Base-by-base conservation (phyloP, 2,797 vertebrate species). In the Sebastes flavidus region DNA sequence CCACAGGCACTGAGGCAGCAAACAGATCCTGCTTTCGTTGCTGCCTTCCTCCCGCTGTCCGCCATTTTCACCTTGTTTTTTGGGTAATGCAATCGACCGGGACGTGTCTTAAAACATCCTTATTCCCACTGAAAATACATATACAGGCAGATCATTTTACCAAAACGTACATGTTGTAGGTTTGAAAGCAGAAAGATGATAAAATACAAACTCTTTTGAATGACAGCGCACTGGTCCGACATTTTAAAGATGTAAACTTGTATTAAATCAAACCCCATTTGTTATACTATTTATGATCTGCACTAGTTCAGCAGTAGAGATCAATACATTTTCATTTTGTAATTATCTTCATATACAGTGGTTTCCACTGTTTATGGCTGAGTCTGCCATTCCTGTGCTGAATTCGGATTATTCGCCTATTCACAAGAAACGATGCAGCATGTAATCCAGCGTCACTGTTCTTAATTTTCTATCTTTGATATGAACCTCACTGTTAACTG, bases 1-100 rank as follows among this genome's bases (percentile, higher is more conserved):
- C 69, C 75, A 77, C 77, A 67, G 69, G 56, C 76, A 8, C n/a
- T 0, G 46, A 78, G 68, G 58, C 49, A 52, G 69, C 73, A 67
- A 14, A 70, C 13, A 46, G n/a, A 68, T 54, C 65, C 70, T 66
- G 38, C 38, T 55, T 66, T 24, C 20, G 12, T 67, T 54, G 2
- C 18, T 22, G 25, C 73, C 14, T 46, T 29, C 46, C 30, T 46
- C 16, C 42, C 4, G 38, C 29, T 30, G 20, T 38, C 54, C 59
- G 30, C 25, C 3, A 30, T 54, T 54, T 34, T 56, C 22, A 16
- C 24, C 54, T 16, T n/a, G 25, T 13, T 22, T 65, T 13, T n/a
- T 29, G 12, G 58, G 9, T 12, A 38, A 52, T n/a, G 24, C 60
- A 60, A 46, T 14, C 11, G 52, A 63, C 8, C 1, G 0, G 18